Conservation (phyloP, 2,113 vertebrate species). For the Chunga burmeisteri region DNA sequence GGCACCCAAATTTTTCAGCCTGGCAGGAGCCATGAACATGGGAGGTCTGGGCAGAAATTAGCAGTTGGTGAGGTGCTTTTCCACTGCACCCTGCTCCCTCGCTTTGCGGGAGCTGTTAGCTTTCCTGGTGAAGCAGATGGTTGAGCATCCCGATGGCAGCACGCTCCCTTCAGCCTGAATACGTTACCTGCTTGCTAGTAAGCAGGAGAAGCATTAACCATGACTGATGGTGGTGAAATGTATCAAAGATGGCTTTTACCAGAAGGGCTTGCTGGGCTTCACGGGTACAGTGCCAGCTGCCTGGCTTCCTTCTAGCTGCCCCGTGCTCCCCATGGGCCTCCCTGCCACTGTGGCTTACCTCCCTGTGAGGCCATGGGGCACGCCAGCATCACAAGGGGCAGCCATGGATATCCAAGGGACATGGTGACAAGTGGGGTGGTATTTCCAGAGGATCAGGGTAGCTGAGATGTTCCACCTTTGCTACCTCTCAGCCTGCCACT, state of each 20-base stretch:
- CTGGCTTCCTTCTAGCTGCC: not conserved
- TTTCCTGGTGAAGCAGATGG: slow-evolving; percentile 20
- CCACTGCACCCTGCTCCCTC: not conserved
- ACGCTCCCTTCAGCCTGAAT: not conserved
- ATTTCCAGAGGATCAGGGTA: accelerated
- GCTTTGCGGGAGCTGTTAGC: not conserved
- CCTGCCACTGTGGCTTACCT: accelerated
- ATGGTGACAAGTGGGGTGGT: not conserved
- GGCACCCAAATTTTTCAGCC: not conserved
- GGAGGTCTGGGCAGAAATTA: not conserved
- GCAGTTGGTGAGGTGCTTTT: not conserved
- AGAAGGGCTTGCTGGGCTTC: not conserved
- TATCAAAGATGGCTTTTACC: not conserved
- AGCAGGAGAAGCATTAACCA: slow-evolving; percentile 18
- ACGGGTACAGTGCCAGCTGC: not conserved
- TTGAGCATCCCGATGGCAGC: not conserved
- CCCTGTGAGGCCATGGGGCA: not conserved
- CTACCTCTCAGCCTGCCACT: not conserved
- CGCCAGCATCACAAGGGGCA: not conserved
- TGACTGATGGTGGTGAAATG: not conserved
- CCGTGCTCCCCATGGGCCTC: not conserved
- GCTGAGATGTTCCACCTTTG: not conserved
- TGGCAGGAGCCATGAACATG: not conserved
- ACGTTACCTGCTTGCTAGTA: not conserved
- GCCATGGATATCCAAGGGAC: not conserved